These are phyloP conservation scores for Eledone cirrhosa DNA, from an alignment of 2,888 invertebrate genomes.

Conservation along the genomic window DNA sequence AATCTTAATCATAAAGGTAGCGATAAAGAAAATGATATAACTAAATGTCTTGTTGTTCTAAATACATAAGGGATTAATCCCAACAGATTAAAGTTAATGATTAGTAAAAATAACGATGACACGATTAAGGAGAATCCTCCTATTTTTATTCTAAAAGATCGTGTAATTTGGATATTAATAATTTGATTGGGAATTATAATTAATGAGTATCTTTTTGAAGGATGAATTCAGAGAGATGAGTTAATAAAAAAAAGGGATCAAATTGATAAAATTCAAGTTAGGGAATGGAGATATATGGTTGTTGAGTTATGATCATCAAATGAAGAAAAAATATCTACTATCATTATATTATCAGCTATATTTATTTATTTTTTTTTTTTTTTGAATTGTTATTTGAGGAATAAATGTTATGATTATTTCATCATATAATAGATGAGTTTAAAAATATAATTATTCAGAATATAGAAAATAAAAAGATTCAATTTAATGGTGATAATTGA, in stretches of 20 bases:
- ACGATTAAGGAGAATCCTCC: constrained; percentile 70
- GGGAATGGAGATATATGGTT: too few relatives aligned
- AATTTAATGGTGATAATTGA: constrained; percentile 77
- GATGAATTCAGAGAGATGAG: too few relatives aligned
- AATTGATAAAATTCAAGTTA: too few relatives aligned
- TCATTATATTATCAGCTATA: constrained; percentile 67
- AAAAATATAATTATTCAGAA: too few relatives aligned
- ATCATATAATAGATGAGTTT: too few relatives aligned
- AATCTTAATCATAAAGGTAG: constrained; percentile 75
- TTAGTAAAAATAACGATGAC: constrained; percentile 72
- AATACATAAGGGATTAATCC: constrained; percentile 79
- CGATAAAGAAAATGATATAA: constrained; percentile 72
- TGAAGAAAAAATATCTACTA: constrained; percentile 76
- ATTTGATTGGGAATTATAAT: too few relatives aligned
- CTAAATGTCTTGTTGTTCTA: constrained; percentile 75
- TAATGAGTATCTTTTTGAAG: too few relatives aligned
- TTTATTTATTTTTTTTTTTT: not conserved
- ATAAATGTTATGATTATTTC: too few relatives aligned
- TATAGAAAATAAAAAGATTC: too few relatives aligned
- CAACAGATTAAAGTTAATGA: constrained; percentile 77
- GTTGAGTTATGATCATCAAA: too few relatives aligned
- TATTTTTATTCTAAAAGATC: constrained; percentile 62
- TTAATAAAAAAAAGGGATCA: too few relatives aligned
- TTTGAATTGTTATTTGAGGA: too few relatives aligned
- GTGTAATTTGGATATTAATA: constrained; percentile 69